Conservation (phyloP, 2,113 vertebrate species). For the Laticauda colubrina region DNA sequence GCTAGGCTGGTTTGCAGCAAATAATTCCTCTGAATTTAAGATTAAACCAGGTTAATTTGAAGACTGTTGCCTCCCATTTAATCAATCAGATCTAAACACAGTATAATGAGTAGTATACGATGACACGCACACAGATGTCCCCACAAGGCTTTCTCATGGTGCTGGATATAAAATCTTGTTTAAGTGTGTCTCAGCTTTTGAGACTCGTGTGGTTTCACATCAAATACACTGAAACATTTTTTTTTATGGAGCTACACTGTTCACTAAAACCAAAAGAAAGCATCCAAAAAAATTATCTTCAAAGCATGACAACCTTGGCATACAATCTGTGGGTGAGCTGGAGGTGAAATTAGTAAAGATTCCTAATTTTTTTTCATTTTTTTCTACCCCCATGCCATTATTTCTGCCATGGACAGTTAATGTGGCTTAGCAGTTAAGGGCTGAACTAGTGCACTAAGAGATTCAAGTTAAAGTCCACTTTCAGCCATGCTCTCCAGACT, state of each 20-base stretch:
- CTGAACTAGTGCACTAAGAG: neutral
- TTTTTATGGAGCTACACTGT: conserved; percentile 12
- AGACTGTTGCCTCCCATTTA: neutral
- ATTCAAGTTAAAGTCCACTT: neutral
- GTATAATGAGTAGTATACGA: neutral
- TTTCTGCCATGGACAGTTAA: neutral
- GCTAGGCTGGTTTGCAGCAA: neutral
- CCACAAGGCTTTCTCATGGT: neutral
- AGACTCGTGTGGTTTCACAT: conserved; percentile 17
- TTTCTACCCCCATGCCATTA: too few species aligned
- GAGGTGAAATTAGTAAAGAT: neutral
- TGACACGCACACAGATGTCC: neutral
- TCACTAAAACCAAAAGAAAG: conserved; percentile 14
- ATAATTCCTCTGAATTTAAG: neutral
- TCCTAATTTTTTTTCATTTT: neutral
- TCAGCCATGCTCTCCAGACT: neutral
- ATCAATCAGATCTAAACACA: conserved; percentile 6
- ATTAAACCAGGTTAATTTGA: neutral
- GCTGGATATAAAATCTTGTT: conserved; percentile 31
- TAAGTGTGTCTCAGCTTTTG: conserved; percentile 45
- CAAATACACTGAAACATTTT: conserved; percentile 21
- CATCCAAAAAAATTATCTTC: neutral
- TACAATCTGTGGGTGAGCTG: neutral
- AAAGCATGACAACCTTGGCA: conserved; percentile 7
- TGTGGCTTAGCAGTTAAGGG: neutral